Conservation (phyloP, 2,113 vertebrate species). For the Pungitius pungitius region DNA sequence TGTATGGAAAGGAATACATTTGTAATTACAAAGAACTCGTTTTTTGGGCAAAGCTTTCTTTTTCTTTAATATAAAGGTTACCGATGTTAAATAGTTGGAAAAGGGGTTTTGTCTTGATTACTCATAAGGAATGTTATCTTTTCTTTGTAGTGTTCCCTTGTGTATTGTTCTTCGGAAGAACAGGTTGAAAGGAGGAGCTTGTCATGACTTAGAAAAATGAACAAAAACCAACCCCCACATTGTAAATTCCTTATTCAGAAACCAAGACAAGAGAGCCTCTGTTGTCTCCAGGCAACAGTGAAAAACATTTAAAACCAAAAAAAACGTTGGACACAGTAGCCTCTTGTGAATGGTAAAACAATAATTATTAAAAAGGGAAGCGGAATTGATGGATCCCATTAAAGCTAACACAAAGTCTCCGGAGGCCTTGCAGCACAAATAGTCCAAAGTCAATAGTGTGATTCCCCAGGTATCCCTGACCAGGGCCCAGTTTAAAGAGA, state of each 20-base stretch:
- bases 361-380: constrained; percentile 82
- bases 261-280: constrained; percentile 48
- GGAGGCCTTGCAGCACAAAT: constrained; percentile 76
- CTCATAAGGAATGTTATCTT: constrained; percentile 56
- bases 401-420: constrained; percentile 79
- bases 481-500: constrained; percentile 86
- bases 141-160: constrained; percentile 45
- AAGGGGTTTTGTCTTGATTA: constrained; percentile 53
- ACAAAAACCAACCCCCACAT: constrained; percentile 41
- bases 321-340: constrained; percentile 40
- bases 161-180: constrained; percentile 57
- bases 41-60: constrained; percentile 44
- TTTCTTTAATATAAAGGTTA: constrained; percentile 64
- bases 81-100: constrained; percentile 69
- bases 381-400: constrained; percentile 77
- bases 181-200: constrained; percentile 65
- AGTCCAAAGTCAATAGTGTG: constrained; percentile 80
- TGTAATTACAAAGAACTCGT: constrained; percentile 69
- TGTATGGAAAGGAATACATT: constrained; percentile 72
- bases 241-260: constrained; percentile 53
- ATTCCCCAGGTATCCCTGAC: constrained; percentile 85
- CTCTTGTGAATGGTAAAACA: constrained; percentile 71
- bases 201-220: constrained; percentile 69
- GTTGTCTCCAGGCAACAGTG: constrained; percentile 47
- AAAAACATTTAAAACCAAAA: constrained; percentile 7